These are phyloP conservation scores for Perizoma affinitatum DNA, from an alignment of 2,888 invertebrate species.

Conservation along the genomic window DNA sequence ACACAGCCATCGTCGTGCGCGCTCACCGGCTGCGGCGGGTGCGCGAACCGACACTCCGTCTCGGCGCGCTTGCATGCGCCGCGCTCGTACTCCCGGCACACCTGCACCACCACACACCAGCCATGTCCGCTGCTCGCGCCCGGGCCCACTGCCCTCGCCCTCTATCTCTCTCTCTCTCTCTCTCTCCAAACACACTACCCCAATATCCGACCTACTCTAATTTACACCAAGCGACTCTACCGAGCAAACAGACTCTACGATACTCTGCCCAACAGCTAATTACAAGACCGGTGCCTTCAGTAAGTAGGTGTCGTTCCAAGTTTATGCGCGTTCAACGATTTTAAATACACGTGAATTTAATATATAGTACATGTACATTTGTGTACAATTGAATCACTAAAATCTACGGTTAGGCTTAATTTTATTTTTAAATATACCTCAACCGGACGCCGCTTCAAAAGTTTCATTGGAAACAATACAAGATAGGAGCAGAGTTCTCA, in stretches of 20 bases:
- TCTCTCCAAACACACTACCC: constrained; percentile 38
- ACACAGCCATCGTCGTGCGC: constrained; percentile 99
- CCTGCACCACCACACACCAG: constrained; percentile 87
- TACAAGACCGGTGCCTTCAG: constrained; percentile 23
- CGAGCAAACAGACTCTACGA: constrained; percentile 23
- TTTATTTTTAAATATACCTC: constrained; percentile 41
- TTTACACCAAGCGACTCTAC: constrained; percentile 12
- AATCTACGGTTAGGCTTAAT: constrained; percentile 22
- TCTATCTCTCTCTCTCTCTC: constrained; percentile 32
- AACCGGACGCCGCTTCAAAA: constrained; percentile 78
- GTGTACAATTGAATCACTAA: constrained; percentile 1
- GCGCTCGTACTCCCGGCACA: constrained; percentile 99
- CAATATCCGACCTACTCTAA: constrained; percentile 29
- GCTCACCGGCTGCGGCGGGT: constrained; percentile 98
- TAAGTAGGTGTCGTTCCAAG: constrained; percentile 30
- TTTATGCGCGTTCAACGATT: constrained; percentile 29
- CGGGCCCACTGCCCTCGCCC: constrained; percentile 37
- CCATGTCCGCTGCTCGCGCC: constrained; percentile 67
- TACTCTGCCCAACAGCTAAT: constrained; percentile 27
- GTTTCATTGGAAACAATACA: constrained; percentile 24
- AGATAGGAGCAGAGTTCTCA: constrained; percentile 34
- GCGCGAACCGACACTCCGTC: constrained; percentile 99
- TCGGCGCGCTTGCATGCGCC: constrained; percentile 99
- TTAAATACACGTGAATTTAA: constrained; percentile 6
- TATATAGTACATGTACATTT: background rate